Base-by-base conservation (phyloP, 2,888 invertebrate genomes). In the Drosophila maculinotata region DNA sequence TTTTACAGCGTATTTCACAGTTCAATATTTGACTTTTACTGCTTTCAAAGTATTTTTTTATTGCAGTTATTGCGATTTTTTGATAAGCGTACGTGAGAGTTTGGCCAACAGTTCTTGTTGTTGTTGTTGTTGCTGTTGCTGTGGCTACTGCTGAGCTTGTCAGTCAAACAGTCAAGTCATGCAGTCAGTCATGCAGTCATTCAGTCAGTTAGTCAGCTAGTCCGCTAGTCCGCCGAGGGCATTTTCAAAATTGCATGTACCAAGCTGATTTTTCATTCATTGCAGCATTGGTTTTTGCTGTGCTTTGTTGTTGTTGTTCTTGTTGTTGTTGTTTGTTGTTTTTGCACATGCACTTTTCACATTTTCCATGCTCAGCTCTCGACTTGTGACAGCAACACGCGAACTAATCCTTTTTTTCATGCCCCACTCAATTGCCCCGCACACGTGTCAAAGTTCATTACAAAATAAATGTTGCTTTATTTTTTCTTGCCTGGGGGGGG, bases 221-320 rank as follows among this genome's bases (percentile, higher is more conserved):
- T 63, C 56, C 64, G 62, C 70, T 62, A 10, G 58, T 36, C 54
- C 73, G 58, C 52, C 58, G 75, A 62, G 86, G 83, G 83, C 86
- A 75, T 59, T 78, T 77, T 36, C 42, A 63, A 78, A 77, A 63
- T 86, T 79, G 88, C 87, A 88, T 88, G 88, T 62, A 60, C 58
- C 85, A 88, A 79, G 73, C 85, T 84, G 88, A 88, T 79, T 83
- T 81, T 87, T 87, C 88, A 82, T 82, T 88, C 81, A 88, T 83
- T 88, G 84, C 65, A 83, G 84, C 78, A 59, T 70, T 65, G 66
- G 51, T 74, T 75, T 58, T 38, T 38, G 54, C 28, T 59, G 51
- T 38, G 36, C 33, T 47, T 47, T 62, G 59, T 60, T 63, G 38
- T 14, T 33, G 52, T 35, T 14, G 54, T 39, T 59, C 54, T 33